phyloP scores from a whole-genome alignment of 1,140 invertebrate species.

The Lethocerus indicus region DNA sequence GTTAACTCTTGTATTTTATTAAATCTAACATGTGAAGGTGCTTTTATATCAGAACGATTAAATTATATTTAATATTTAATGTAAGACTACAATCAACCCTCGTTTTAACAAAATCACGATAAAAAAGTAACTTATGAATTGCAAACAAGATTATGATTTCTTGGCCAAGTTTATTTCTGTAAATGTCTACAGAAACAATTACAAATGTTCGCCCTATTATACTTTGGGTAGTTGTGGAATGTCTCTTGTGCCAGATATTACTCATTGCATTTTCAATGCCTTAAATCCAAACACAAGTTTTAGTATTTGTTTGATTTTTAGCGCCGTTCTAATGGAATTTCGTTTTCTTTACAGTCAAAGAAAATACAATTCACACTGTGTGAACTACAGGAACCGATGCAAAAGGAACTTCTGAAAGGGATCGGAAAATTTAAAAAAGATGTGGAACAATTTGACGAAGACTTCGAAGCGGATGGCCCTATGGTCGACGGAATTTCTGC shows the following conservation, averaged over 20 bases:
- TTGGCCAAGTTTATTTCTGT: too few species aligned
- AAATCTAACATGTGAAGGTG: too few species aligned
- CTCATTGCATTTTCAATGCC: too few species aligned
- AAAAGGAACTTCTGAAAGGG: conserved; percentile 47
- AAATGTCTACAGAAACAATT: background rate
- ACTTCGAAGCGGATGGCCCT: conserved; percentile 60
- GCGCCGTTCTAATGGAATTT: background rate
- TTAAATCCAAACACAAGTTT: background rate
- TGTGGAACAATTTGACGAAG: conserved; percentile 47
- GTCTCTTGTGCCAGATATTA: background rate
- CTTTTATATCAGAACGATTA: too few species aligned
- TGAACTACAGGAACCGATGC: conserved; percentile 56
- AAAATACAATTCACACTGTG: conserved; percentile 42
- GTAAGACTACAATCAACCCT: too few species aligned
- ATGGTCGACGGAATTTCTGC: conserved; percentile 66
- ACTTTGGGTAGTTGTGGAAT: background rate
- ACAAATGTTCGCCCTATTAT: too few species aligned
- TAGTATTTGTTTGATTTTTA: background rate
- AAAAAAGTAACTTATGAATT: too few species aligned
- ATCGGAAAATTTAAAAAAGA: conserved; percentile 49
- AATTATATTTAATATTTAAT: too few species aligned
- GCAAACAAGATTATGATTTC: too few species aligned
- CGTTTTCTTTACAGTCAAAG: background rate
- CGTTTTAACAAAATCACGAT: too few species aligned
- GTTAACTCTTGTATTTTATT: too few species aligned